Evolutionary conservation across 2,888 invertebrate species (phyloP).

Genomic region (Linyphia triangularis): DNA sequence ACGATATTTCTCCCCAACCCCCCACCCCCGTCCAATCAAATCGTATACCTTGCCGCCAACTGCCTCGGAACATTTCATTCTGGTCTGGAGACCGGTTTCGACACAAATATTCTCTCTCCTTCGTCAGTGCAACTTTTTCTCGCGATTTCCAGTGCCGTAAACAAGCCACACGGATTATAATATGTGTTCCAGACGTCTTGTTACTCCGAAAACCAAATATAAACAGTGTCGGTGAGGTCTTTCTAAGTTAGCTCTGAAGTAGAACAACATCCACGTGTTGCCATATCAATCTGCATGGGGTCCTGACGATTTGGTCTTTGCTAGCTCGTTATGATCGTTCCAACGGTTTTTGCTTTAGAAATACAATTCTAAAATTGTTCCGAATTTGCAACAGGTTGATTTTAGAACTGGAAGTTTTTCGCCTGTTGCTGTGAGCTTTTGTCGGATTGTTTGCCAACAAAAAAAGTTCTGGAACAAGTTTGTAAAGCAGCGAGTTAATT

Average conservation of each 20-base stretch:
- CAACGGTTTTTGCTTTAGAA: too few species aligned
- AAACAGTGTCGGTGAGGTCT: background rate
- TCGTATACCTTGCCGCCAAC: conserved; percentile 55
- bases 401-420: too few species aligned
- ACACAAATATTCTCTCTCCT: conserved; percentile 4
- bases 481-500: too few species aligned
- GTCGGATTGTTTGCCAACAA: too few species aligned
- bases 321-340: too few species aligned
- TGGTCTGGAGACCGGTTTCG: conserved; percentile 63
- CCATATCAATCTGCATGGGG: too few species aligned
- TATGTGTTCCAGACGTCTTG: background rate
- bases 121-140: conserved; percentile 1
- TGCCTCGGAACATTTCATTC: conserved; percentile 38
- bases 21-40: conserved; percentile 67
- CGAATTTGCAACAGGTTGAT: too few species aligned
- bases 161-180: background rate
- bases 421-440: too few species aligned
- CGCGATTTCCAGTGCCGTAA: conserved; percentile 1
- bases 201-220: background rate
- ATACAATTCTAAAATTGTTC: too few species aligned
- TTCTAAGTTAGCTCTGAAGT: background rate
- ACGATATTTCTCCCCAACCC: conserved; percentile 25
- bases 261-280: background rate
- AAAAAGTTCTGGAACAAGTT: too few species aligned
- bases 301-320: too few species aligned